Percentiles rank a stretch among this genome's conserved stretches.
phyloP scores from a whole-genome alignment of 2,113 vertebrate genomes.

The Cairina moschata region DNA sequence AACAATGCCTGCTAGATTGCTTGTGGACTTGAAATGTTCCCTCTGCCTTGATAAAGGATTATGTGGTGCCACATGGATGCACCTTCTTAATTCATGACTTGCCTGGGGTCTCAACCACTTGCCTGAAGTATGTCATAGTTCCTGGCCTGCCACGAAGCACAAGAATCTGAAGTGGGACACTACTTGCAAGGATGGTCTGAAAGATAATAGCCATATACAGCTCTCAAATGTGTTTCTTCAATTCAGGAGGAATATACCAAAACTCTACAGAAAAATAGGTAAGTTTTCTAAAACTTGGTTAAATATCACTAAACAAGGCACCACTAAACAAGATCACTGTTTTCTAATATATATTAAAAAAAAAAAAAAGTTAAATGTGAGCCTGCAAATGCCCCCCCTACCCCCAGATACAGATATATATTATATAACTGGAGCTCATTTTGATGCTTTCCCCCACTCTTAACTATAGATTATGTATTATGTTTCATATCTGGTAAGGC shows the following conservation, averaged over 20 bases:
- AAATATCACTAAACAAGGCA: not conserved
- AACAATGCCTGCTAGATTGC: not conserved
- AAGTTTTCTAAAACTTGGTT: not conserved
- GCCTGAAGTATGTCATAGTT: not conserved
- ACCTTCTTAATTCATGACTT: rapidly evolving
- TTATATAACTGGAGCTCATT: not conserved
- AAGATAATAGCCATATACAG: not conserved
- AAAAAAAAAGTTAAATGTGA: not conserved
- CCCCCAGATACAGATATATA: too few species aligned
- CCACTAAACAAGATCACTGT: not conserved
- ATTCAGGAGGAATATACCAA: not conserved
- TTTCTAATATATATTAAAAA: not conserved
- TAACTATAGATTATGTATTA: not conserved
- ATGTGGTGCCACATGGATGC: not conserved
- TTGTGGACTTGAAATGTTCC: not conserved
- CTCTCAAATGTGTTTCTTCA: not conserved
- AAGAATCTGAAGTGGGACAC: not conserved
- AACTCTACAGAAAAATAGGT: not conserved
- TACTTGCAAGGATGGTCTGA: not conserved
- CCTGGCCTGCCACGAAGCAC: not conserved
- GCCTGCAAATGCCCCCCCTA: not conserved
- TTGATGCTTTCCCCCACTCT: not conserved
- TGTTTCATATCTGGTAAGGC: not conserved
- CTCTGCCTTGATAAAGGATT: not conserved
- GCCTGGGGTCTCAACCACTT: not conserved